Conservation (phyloP, 2,888 invertebrate genomes). For the Spisula subtruncata region DNA sequence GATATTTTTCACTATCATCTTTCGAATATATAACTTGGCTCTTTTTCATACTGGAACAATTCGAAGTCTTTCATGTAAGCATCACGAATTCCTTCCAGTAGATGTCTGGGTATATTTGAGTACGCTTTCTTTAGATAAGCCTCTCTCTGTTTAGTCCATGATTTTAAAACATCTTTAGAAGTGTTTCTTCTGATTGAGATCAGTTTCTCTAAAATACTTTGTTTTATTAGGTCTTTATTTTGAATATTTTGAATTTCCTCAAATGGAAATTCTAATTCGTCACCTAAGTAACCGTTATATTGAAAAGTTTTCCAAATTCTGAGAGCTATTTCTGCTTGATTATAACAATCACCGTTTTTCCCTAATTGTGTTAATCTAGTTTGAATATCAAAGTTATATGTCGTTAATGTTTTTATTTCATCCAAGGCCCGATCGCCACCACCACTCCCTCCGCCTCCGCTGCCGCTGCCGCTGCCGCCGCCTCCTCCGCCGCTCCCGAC, state of each 20-base stretch:
- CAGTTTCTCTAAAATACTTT: slow-evolving; percentile 42
- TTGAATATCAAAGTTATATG: slow-evolving; percentile 65
- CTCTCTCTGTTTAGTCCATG: slow-evolving; percentile 57
- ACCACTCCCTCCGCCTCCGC: not conserved
- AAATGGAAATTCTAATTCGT: slow-evolving; percentile 46
- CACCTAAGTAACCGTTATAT: slow-evolving; percentile 74
- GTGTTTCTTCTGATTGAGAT: slow-evolving; percentile 31
- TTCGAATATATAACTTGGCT: slow-evolving; percentile 34
- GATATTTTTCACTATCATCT: not conserved
- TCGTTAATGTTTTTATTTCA: slow-evolving; percentile 63
- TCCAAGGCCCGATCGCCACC: slow-evolving; percentile 48
- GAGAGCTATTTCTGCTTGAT: slow-evolving; percentile 45
- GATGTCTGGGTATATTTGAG: slow-evolving; percentile 38
- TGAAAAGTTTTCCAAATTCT: slow-evolving; percentile 73
- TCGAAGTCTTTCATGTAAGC: slow-evolving; percentile 61
- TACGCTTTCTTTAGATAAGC: slow-evolving; percentile 56
- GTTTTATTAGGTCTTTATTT: slow-evolving; percentile 42
- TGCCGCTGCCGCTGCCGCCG: too few relatives aligned
- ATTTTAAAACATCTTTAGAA: slow-evolving; percentile 9
- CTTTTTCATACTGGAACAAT: slow-evolving; percentile 60
- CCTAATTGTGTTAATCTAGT: slow-evolving; percentile 9
- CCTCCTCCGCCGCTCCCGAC: too few relatives aligned
- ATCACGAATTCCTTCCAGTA: slow-evolving; percentile 47
- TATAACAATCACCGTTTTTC: slow-evolving; percentile 57
- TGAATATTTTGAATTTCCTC: slow-evolving; percentile 37